These are phyloP conservation scores for Diaprepes abbreviatus DNA, from an alignment of 2,888 invertebrate species.

Conservation along the genomic window DNA sequence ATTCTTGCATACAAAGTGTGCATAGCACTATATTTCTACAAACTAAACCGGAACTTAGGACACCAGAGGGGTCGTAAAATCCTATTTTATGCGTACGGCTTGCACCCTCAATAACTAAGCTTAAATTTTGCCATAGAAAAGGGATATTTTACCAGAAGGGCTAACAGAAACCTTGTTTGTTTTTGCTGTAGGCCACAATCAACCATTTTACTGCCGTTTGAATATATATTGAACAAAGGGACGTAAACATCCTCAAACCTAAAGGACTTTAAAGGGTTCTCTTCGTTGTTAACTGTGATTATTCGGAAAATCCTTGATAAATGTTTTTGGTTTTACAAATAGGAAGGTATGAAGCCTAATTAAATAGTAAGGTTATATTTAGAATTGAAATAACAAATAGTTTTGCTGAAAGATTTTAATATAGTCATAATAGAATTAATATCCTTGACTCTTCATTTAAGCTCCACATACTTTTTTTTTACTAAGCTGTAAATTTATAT, in stretches of 20 bases:
- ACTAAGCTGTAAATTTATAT: too few relatives aligned
- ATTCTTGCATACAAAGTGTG: constrained; percentile 11
- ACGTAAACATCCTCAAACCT: constrained; percentile 7
- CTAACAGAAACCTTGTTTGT: constrained; percentile 33
- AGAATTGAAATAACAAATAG: too few relatives aligned
- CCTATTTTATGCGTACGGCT: constrained; percentile 10
- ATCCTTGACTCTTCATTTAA: too few relatives aligned
- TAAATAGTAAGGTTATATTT: constrained; percentile 6
- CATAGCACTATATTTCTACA: constrained; percentile 6
- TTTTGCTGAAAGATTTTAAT: too few relatives aligned
- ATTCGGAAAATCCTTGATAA: constrained; percentile 11
- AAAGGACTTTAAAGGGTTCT: constrained; percentile 14
- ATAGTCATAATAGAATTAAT: too few relatives aligned
- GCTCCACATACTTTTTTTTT: too few relatives aligned
- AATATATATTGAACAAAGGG: constrained; percentile 17
- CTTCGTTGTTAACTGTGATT: constrained; percentile 7
- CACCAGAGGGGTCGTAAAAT: constrained; percentile 5
- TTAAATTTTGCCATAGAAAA: constrained; percentile 28
- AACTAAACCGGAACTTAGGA: constrained; percentile 4
- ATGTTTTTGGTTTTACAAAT: constrained; percentile 12
- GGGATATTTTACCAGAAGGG: constrained; percentile 26
- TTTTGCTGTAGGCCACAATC: constrained; percentile 25
- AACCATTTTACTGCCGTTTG: constrained; percentile 19
- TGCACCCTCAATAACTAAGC: constrained; percentile 18
- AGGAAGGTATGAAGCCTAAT: background rate